These are phyloP conservation scores for Taeniopygia guttata DNA, from an alignment of 2,797 vertebrate species.

Conservation along the genomic window DNA sequence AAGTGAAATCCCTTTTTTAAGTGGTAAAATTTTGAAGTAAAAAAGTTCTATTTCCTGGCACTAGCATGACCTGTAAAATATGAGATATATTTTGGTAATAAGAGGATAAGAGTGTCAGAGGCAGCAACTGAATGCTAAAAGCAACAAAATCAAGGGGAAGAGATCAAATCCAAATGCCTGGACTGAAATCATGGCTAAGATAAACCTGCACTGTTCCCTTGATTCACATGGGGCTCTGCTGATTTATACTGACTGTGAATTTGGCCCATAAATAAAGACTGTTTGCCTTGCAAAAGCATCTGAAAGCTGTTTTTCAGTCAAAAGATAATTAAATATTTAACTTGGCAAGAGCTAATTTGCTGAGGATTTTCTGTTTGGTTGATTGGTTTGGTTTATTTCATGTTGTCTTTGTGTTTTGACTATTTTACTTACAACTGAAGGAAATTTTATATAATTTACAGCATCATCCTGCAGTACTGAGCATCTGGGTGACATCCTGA, in stretches of 20 bases:
- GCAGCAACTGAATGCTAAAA: background rate
- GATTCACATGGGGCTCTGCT: background rate
- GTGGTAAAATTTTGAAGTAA: background rate
- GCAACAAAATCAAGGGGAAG: background rate
- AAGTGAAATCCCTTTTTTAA: background rate
- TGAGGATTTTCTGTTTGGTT: background rate
- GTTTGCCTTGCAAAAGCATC: background rate
- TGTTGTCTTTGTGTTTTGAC: background rate
- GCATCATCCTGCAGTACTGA: background rate
- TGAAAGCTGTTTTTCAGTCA: background rate
- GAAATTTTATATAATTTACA: background rate
- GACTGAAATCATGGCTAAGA: background rate
- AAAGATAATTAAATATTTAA: background rate
- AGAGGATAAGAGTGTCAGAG: background rate
- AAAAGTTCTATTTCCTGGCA: background rate
- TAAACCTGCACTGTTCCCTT: background rate
- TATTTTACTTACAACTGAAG: background rate
- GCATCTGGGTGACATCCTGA: background rate
- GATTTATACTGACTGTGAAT: background rate
- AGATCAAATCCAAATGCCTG: background rate
- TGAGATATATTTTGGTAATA: background rate
- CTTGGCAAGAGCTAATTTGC: background rate
- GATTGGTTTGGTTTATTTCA: background rate
- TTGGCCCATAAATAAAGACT: background rate
- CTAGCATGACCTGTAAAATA: background rate